phyloP scores from a whole-genome alignment of 2,797 vertebrate species.

The Phylloscopus collybita region DNA sequence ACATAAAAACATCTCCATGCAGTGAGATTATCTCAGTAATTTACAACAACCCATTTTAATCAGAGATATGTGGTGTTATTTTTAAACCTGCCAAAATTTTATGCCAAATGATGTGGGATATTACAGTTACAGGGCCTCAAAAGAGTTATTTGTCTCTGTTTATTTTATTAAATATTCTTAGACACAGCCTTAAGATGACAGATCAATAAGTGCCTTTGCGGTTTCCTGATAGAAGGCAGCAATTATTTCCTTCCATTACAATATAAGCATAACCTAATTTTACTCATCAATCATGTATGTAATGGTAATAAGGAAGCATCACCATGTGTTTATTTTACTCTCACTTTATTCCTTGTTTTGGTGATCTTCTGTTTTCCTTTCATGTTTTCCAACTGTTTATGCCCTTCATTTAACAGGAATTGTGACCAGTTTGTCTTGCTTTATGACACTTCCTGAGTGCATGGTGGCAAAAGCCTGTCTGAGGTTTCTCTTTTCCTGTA shows the following conservation, averaged over 20 bases:
- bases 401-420: constrained; percentile 30
- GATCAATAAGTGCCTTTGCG: constrained; percentile 82
- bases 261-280: constrained; percentile 78
- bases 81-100: constrained; percentile 63
- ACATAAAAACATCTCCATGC: constrained; percentile 30
- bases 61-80: constrained; percentile 61
- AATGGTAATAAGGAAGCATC: constrained; percentile 71
- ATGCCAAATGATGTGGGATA: constrained; percentile 65
- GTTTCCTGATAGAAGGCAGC: constrained; percentile 80
- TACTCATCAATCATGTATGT: constrained; percentile 76
- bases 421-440: constrained; percentile 33
- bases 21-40: constrained; percentile 58
- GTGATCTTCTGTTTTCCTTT: constrained; percentile 67
- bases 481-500: constrained; percentile 58
- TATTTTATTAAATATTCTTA: constrained; percentile 81
- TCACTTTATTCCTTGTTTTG: constrained; percentile 58
- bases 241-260: constrained; percentile 84
- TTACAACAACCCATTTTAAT: constrained; percentile 48
- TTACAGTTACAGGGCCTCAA: constrained; percentile 55
- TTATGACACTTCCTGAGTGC: background rate
- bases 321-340: constrained; percentile 69
- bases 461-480: constrained; percentile 36
- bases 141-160: constrained; percentile 78
- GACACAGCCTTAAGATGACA: constrained; percentile 68
- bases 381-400: constrained; percentile 17